Conservation (phyloP, 1,140 invertebrate genomes). For the Dinothrombium tinctorium region DNA sequence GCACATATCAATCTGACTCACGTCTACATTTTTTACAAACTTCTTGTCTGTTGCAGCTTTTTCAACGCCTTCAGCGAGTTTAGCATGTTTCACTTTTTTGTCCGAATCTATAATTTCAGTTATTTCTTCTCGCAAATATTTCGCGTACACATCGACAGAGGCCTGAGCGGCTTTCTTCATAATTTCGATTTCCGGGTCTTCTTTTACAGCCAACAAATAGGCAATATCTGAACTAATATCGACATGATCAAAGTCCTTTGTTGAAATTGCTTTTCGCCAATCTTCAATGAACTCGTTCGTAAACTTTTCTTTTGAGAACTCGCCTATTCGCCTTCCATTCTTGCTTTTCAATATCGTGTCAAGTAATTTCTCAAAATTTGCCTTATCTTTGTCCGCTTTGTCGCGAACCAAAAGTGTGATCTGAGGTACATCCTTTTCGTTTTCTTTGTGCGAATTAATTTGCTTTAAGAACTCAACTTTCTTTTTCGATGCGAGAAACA, state of each 20-base stretch:
- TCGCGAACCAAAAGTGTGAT: constrained; percentile 72
- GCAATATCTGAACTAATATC: constrained; percentile 67
- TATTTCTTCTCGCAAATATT: constrained; percentile 89
- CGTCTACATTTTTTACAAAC: constrained; percentile 64
- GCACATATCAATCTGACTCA: constrained; percentile 74
- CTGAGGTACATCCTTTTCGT: constrained; percentile 45
- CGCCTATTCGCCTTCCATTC: constrained; percentile 67
- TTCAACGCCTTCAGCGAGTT: constrained; percentile 83
- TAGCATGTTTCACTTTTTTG: constrained; percentile 65
- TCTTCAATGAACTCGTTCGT: constrained; percentile 71
- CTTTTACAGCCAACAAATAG: constrained; percentile 75
- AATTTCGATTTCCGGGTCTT: constrained; percentile 71
- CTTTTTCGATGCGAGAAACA: constrained; percentile 85
- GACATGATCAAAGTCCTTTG: constrained; percentile 53
- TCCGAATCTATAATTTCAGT: constrained; percentile 97
- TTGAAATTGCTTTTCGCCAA: constrained; percentile 53
- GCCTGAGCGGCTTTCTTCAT: constrained; percentile 81
- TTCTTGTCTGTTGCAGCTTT: constrained; percentile 73
- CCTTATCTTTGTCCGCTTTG: constrained; percentile 79
- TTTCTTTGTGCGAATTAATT: constrained; percentile 64
- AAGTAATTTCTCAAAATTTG: constrained; percentile 70
- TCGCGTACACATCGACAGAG: constrained; percentile 80
- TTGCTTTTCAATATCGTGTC: constrained; percentile 63
- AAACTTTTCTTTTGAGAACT: constrained; percentile 83
- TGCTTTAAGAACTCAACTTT: constrained; percentile 90